Evolutionary conservation across 2,113 vertebrate species (phyloP).

Genomic region (Solea solea): DNA sequence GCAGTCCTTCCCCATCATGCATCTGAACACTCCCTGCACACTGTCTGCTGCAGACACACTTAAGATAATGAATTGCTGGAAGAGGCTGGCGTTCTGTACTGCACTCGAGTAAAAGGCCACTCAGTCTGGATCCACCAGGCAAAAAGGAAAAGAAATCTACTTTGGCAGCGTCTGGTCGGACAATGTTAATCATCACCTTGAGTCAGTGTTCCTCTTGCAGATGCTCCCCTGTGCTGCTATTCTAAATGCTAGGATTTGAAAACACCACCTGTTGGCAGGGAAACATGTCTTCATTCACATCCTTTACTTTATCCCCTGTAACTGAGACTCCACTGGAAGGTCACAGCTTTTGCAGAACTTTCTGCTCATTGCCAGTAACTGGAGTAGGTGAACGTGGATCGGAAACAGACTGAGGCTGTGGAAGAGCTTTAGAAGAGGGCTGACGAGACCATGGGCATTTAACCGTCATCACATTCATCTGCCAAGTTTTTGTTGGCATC

Average conservation of each 20-base stretch:
- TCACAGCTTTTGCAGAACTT: conserved; percentile 5
- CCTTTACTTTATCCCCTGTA: background rate
- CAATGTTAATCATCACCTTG: conserved; percentile 7
- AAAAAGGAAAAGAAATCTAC: conserved; percentile 17
- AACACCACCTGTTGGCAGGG: conserved; percentile 11
- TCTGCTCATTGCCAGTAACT: background rate
- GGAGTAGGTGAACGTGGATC: conserved; percentile 36
- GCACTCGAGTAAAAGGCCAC: conserved; percentile 67
- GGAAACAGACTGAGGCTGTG: background rate
- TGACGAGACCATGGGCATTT: conserved; percentile 21
- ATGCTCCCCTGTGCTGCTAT: conserved; percentile 1
- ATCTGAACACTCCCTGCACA: conserved; percentile 45
- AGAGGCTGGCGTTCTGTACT: conserved; percentile 67
- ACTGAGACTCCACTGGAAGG: conserved; percentile 13
- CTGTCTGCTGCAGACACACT: conserved; percentile 72
- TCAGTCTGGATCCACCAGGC: conserved; percentile 58
- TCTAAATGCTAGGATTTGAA: conserved; percentile 10
- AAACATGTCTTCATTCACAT: conserved; percentile 15
- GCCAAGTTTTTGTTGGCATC: conserved; percentile 44
- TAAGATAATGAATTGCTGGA: conserved; percentile 76
- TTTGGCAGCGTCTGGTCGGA: conserved; percentile 39
- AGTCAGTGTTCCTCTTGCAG: conserved; percentile 27
- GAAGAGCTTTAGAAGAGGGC: conserved; percentile 13
- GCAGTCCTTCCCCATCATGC: conserved; percentile 58
- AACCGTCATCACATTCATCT: conserved; percentile 29